Conservation (phyloP, 2,113 vertebrate genomes). For the Notarius lentiginosus region DNA sequence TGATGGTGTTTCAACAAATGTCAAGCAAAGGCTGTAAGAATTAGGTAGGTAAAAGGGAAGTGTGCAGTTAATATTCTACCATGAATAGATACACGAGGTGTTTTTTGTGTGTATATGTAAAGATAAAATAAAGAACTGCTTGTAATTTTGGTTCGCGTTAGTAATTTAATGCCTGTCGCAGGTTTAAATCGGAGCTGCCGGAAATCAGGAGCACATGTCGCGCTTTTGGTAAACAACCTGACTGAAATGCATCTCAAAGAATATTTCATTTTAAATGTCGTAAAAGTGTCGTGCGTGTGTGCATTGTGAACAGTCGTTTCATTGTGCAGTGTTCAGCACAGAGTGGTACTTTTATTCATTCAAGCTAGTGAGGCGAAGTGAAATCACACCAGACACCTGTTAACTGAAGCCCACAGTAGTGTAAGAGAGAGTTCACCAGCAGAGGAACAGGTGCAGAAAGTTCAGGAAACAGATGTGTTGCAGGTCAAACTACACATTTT, state of each 20-base stretch:
- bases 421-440: too few relatives aligned
- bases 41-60: neutral
- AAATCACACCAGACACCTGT: neutral
- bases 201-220: constrained; percentile 3
- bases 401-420: neutral
- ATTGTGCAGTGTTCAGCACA: constrained; percentile 9
- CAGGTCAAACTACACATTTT: neutral
- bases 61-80: too few relatives aligned
- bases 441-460: neutral
- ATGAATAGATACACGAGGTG: accelerated
- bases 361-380: neutral
- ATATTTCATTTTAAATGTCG: neutral
- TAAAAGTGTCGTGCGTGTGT: too few relatives aligned
- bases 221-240: neutral
- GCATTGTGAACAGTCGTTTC: constrained; percentile 22
- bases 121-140: neutral
- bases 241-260: neutral
- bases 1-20: neutral
- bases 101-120: neutral
- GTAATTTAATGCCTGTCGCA: neutral
- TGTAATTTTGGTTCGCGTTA: neutral
- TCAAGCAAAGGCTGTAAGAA: neutral
- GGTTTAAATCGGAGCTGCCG: neutral
- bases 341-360: constrained; percentile 7
- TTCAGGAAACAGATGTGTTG: neutral